These are phyloP conservation scores for Trissoscelio sp. DNA, from an alignment of 2,888 invertebrate species.

Conservation along the genomic window DNA sequence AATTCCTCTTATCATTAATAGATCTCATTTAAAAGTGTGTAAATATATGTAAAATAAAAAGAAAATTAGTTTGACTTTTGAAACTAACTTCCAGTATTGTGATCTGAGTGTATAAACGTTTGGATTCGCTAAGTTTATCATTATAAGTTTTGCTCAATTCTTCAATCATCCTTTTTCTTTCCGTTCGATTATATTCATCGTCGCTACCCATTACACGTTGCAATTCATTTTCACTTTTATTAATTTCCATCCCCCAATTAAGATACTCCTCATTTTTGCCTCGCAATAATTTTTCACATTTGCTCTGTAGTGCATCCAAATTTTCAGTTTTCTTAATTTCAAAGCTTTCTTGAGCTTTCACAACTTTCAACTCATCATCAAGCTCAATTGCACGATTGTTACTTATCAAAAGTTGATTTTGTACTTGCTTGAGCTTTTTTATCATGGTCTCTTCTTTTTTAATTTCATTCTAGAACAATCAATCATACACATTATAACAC, in stretches of 20 bases:
- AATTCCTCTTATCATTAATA: no score
- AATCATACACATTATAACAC: no score
- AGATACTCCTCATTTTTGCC: slow-evolving; percentile 75
- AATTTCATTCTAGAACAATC: slow-evolving; percentile 77
- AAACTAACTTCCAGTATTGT: slow-evolving; percentile 84
- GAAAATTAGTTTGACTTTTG: no score
- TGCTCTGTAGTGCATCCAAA: slow-evolving; percentile 65
- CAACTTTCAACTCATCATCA: slow-evolving; percentile 74
- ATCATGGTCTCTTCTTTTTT: slow-evolving; percentile 73
- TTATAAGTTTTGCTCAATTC: slow-evolving; percentile 83
- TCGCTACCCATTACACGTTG: slow-evolving; percentile 74
- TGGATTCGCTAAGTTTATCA: slow-evolving; percentile 83
- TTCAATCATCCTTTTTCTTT: slow-evolving; percentile 82
- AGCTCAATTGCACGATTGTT: slow-evolving; percentile 72
- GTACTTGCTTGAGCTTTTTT: slow-evolving; percentile 75
- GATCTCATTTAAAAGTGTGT: no score
- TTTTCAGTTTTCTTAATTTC: slow-evolving; percentile 74
- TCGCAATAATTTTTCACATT: slow-evolving; percentile 73
- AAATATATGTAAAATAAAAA: no score
- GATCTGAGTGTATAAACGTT: slow-evolving; percentile 84
- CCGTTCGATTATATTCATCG: slow-evolving; percentile 79
- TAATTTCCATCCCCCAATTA: slow-evolving; percentile 76
- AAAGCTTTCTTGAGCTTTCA: slow-evolving; percentile 71
- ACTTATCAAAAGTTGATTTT: slow-evolving; percentile 73
- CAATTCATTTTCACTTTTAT: slow-evolving; percentile 77